A percentile compares a stretch with the other conserved stretches of the same genome.
Evolutionary conservation across 2,797 vertebrate genomes (phyloP).

Genomic region (Rhynchonycteris naso): DNA sequence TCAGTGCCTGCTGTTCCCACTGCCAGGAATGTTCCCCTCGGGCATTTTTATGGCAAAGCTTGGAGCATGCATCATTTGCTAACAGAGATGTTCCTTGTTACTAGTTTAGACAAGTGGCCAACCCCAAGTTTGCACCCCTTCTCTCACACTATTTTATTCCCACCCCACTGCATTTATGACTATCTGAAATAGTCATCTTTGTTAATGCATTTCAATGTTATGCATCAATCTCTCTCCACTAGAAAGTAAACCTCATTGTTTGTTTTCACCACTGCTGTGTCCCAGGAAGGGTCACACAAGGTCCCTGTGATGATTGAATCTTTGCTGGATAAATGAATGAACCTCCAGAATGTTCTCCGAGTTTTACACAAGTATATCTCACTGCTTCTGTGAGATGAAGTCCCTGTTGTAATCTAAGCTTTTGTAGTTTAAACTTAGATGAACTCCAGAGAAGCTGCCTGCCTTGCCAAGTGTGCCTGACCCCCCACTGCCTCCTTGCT

Average conservation of each 20-base stretch:
- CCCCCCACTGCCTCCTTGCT: not conserved
- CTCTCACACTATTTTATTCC: not conserved
- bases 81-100: not conserved
- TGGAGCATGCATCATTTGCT: not conserved
- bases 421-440: not conserved
- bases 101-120: not conserved
- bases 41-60: not conserved
- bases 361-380: not conserved
- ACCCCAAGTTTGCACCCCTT: accelerated
- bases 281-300: not conserved
- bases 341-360: not conserved
- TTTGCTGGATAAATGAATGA: not conserved
- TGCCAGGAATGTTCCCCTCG: not conserved
- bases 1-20: not conserved
- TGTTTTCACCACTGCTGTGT: not conserved
- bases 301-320: not conserved
- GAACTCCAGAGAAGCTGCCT: not conserved
- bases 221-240: not conserved
- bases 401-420: not conserved
- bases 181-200: not conserved
- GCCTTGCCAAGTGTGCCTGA: not conserved
- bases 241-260: not conserved
- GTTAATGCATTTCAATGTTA: not conserved
- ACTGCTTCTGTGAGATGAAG: not conserved
- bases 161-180: too few species aligned